Evolutionary conservation across 30 jellyfish, hydroid and myxozoan species (phyloP).

Genomic region (Aurelia coerulea): DNA sequence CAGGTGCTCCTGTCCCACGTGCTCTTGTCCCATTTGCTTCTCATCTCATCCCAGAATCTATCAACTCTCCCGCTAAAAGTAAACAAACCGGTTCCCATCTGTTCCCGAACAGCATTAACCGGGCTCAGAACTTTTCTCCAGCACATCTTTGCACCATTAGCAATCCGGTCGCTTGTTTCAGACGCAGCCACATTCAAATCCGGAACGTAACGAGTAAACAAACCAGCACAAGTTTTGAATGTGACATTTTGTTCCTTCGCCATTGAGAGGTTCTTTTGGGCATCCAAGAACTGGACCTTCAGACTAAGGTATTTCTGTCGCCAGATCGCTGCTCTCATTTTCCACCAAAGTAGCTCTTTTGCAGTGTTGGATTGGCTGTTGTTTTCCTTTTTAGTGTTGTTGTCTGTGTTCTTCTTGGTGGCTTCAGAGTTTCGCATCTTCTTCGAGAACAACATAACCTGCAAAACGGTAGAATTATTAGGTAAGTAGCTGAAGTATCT

Average conservation of each 20-base stretch:
- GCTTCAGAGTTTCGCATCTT: conserved; percentile 10
- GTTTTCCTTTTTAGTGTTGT: background rate
- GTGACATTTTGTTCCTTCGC: conserved; percentile 21
- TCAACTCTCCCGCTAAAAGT: conserved; percentile 48
- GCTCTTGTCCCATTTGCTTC: conserved; percentile 49
- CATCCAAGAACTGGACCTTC: conserved; percentile 33
- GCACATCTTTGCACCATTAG: conserved; percentile 65
- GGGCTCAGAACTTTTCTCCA: conserved; percentile 65
- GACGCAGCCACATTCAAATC: conserved; percentile 43
- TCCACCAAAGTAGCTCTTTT: conserved; percentile 71
- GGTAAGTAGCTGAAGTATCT: background rate
- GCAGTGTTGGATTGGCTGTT: conserved; percentile 6
- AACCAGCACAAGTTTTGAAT: conserved; percentile 52
- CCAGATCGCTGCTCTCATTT: conserved; percentile 65
- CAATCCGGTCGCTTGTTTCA: conserved; percentile 27
- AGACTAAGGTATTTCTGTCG: conserved; percentile 57
- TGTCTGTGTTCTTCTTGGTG: background rate
- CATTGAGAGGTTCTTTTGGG: conserved; percentile 8
- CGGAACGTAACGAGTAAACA: conserved; percentile 52
- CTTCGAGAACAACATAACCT: conserved; percentile 52
- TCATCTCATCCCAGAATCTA: conserved; percentile 38
- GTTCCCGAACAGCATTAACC: conserved; percentile 47
- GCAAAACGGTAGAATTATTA: background rate
- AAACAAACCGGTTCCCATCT: conserved; percentile 43
- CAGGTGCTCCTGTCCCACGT: background rate